Evolutionary conservation across 2,113 vertebrate species (phyloP), one percentile per base, ranked within the genome.

Genomic region (Delphinapterus leucas): DNA sequence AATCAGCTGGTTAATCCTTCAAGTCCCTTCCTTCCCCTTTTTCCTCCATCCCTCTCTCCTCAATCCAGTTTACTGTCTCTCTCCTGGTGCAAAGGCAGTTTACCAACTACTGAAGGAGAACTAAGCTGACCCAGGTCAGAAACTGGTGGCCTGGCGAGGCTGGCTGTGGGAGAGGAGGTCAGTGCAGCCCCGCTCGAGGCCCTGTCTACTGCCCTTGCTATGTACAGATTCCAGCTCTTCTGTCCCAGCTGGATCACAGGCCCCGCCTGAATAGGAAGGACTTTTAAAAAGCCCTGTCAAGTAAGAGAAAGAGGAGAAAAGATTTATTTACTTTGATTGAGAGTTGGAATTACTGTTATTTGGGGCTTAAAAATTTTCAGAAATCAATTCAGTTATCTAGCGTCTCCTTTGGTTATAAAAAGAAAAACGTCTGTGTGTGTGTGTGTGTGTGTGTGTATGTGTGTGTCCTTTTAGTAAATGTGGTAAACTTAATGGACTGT

Each of bases 1-100:
- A 97, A 90, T 98, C 97, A 95, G 94, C 92, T 98, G 97, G 1
- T 98, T 98, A 97, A 97, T 96, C 96, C 90, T 96, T 96, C 84
- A 28, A 3, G 88, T 60, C 76, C 85, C 77, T 96, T 90, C 93
- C 84, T 96, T 90, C 86, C 83, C 90, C 53, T 73, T 93, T 96
- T 77, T n/a, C 41, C 28, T 90, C 53, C 60, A 60, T 49, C 10
- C 44, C 95, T 95, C 65, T 67, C 76, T 97, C 55, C 76, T 93
- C 76, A n/a, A 33, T 93, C 53, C 76, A 92, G 41, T 83, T 84
- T 74, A 65, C 76, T 81, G 47, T 96, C 90, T 92, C 73, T 89
- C 86, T 79, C 81, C 13, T 58, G 33, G 70, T 84, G 65, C 33
- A 28, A 67, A 91, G 79, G 70, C 44, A 21, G 55, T 82, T 95